These are phyloP conservation scores for Lacerta agilis DNA, from an alignment of 2,797 vertebrate species.

Conservation along the genomic window DNA sequence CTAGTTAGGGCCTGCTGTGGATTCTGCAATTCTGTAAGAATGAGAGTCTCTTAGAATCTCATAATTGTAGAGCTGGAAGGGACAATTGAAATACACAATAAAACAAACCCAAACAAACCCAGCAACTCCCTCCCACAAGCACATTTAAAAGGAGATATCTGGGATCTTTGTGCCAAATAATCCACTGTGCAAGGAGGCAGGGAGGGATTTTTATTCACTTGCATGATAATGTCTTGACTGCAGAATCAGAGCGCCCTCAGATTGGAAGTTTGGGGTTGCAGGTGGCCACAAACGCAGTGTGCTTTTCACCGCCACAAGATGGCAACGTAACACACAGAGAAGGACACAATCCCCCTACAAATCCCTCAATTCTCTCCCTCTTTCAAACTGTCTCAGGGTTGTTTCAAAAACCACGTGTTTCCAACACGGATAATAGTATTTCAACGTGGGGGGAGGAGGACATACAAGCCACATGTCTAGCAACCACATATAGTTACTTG, in stretches of 20 bases:
- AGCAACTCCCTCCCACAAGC: too few species aligned
- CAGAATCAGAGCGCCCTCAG: not conserved
- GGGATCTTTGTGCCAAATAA: not conserved
- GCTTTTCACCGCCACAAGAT: constrained; percentile 31
- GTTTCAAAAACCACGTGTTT: not conserved
- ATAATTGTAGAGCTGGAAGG: not conserved
- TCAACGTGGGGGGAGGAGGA: not conserved
- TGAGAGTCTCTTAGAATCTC: not conserved
- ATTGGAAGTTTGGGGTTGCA: not conserved
- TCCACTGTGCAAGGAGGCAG: too few species aligned
- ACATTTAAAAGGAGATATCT: not conserved
- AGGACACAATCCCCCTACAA: rapidly evolving
- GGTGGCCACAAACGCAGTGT: not conserved
- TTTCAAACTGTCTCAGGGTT: not conserved
- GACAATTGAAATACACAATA: too few species aligned
- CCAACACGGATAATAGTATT: not conserved
- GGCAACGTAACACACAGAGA: constrained; percentile 44
- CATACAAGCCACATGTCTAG: not conserved
- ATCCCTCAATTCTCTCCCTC: not conserved
- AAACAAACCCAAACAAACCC: too few species aligned
- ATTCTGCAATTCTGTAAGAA: not conserved
- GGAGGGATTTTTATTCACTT: not conserved
- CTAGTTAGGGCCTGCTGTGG: not conserved
- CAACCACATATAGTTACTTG: not conserved
- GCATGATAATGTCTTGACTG: not conserved